A percentile compares a stretch with the other conserved stretches of the same genome.
These are phyloP conservation scores for Tonatia bakeri DNA, from an alignment of 2,113 vertebrate species.

Conservation along the genomic window DNA sequence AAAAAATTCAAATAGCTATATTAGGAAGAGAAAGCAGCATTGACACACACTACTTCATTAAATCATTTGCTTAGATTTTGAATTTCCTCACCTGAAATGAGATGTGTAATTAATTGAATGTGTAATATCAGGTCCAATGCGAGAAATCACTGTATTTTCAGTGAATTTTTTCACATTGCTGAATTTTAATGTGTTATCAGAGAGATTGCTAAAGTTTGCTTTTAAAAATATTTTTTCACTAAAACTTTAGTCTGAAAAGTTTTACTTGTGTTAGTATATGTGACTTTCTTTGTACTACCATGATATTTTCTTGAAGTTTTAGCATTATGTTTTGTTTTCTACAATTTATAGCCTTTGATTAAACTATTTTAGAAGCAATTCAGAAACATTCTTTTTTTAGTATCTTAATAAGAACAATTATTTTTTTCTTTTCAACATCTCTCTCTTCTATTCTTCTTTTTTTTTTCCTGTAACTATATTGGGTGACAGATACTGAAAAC, in stretches of 20 bases:
- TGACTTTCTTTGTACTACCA: not conserved
- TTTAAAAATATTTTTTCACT: not conserved
- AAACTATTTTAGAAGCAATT: slow-evolving; percentile 15
- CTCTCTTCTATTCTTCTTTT: not conserved
- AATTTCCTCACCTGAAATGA: slow-evolving; percentile 9
- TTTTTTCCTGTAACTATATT: not conserved
- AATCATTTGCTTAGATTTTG: slow-evolving; percentile 22
- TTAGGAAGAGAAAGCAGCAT: not conserved
- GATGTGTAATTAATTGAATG: slow-evolving; percentile 8
- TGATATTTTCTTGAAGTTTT: not conserved
- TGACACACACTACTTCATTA: not conserved
- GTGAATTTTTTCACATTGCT: slow-evolving; percentile 4
- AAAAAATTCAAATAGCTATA: slow-evolving; percentile 18
- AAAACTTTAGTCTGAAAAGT: not conserved
- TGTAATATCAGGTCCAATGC: not conserved
- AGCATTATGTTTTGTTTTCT: not conserved
- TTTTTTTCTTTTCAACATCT: not conserved
- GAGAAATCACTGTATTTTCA: slow-evolving; percentile 28
- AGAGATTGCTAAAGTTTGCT: not conserved
- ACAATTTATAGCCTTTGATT: not conserved
- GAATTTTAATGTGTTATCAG: slow-evolving; percentile 26
- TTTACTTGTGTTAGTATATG: not conserved
- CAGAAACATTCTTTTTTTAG: not conserved
- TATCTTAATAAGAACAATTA: not conserved
- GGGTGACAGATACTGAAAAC: not conserved